These are phyloP conservation scores for Formica selysi DNA, from an alignment of 1,140 invertebrate species.

Conservation along the genomic window DNA sequence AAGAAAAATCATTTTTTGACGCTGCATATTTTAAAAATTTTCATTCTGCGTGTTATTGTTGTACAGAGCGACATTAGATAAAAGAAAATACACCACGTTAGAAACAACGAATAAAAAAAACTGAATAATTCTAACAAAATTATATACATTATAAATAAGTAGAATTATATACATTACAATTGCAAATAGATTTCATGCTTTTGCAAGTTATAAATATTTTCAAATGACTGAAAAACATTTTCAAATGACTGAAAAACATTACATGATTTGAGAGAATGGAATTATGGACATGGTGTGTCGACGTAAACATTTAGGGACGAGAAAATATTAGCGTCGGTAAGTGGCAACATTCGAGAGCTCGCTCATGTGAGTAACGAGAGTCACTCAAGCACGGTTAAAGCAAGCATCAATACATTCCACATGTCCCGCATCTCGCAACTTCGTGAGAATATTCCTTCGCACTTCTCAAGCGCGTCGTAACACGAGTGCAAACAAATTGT, in stretches of 20 bases:
- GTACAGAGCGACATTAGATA: not conserved
- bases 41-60: not conserved
- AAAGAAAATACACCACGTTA: not conserved
- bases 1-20: not conserved
- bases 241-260: not conserved
- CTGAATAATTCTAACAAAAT: not conserved
- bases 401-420: constrained; percentile 67
- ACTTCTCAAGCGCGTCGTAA: not conserved
- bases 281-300: constrained; percentile 40
- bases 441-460: constrained; percentile 80
- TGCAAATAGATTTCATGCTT: not conserved
- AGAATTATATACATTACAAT: not conserved
- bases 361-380: constrained; percentile 82
- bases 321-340: constrained; percentile 59
- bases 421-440: constrained; percentile 79
- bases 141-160: not conserved
- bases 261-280: not conserved
- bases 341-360: constrained; percentile 82
- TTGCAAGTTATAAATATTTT: not conserved
- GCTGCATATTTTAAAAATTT: not conserved
- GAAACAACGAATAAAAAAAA: not conserved
- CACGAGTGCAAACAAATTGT: constrained; percentile 5
- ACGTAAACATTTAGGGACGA: constrained; percentile 69
- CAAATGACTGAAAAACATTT: not conserved
- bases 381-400: constrained; percentile 78